Percentiles rank a stretch among this genome's conserved stretches.
These are phyloP conservation scores for Pluvianellus socialis DNA, from an alignment of 2,113 vertebrate species.

Conservation along the genomic window DNA sequence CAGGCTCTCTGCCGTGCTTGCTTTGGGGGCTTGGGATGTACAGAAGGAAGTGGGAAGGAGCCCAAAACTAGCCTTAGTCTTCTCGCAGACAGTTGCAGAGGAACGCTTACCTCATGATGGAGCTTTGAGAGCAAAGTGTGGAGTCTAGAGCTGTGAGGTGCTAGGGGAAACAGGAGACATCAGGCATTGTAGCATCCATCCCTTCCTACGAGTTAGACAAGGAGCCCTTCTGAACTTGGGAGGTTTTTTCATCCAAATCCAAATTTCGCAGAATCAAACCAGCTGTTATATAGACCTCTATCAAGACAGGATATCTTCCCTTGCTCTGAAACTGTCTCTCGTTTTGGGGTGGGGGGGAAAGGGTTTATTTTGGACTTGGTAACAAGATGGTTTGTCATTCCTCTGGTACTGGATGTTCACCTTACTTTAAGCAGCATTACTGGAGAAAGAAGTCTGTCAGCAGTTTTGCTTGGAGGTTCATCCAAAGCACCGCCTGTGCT, in stretches of 20 bases:
- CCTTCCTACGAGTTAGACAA: neutral
- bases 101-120: neutral
- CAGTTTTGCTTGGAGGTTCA: neutral
- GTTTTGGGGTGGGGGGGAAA: accelerated
- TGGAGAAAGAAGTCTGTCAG: neutral
- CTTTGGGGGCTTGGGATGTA: neutral
- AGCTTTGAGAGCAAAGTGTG: neutral
- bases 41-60: neutral
- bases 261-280: neutral
- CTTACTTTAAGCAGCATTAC: accelerated
- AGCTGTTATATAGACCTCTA: neutral
- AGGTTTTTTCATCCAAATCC: neutral
- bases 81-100: neutral
- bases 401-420: neutral
- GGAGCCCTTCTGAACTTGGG: neutral
- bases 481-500: neutral
- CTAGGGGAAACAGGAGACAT: neutral
- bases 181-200: neutral
- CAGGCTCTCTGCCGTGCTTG: neutral
- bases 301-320: neutral
- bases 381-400: neutral
- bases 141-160: neutral
- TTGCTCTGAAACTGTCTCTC: neutral
- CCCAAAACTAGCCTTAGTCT: neutral
- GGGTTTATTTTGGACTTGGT: neutral